A percentile compares a stretch with the other conserved stretches of the same genome.
Evolutionary conservation across 2,888 invertebrate genomes (phyloP).

Genomic region (Steromphala cineraria): DNA sequence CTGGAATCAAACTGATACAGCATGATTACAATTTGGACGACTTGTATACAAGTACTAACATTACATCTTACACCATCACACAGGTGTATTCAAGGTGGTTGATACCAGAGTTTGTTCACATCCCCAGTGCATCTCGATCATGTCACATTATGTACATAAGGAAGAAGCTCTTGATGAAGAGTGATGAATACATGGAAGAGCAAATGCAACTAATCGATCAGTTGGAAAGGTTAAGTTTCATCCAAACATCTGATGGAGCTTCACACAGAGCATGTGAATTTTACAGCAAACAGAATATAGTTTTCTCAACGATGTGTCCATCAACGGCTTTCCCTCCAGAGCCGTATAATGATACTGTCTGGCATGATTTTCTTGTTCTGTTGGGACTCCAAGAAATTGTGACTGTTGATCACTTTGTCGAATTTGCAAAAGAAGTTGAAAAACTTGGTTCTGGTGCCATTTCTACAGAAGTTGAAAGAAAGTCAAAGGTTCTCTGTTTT

Average conservation of each 20-base stretch:
- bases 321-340: slow-evolving; percentile 45
- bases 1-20: too few relatives aligned
- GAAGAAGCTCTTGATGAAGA: background rate
- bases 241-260: slow-evolving; percentile 38
- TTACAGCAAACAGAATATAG: slow-evolving; percentile 45
- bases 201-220: slow-evolving; percentile 29
- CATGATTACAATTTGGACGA: too few relatives aligned
- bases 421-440: slow-evolving; percentile 36
- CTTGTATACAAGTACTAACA: too few relatives aligned
- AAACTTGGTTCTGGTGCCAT: slow-evolving; percentile 9
- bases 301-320: slow-evolving; percentile 50
- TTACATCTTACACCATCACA: background rate
- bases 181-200: slow-evolving; percentile 14
- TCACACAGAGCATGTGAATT: slow-evolving; percentile 44
- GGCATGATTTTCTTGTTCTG: slow-evolving; percentile 29
- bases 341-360: background rate
- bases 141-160: slow-evolving; percentile 29
- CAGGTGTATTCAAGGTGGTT: slow-evolving; percentile 36
- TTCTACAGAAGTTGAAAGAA: slow-evolving; percentile 4
- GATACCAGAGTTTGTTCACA: slow-evolving; percentile 28
- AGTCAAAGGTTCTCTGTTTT: slow-evolving; percentile 25
- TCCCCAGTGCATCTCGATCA: background rate
- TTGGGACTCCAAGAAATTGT: slow-evolving; percentile 34
- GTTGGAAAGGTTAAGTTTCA: slow-evolving; percentile 38
- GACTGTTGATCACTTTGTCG: slow-evolving; percentile 31